Evolutionary conservation across 2,888 invertebrate genomes (phyloP), one percentile per base, ranked within the genome.

Genomic region (Hirtodrosophila histrioides): DNA sequence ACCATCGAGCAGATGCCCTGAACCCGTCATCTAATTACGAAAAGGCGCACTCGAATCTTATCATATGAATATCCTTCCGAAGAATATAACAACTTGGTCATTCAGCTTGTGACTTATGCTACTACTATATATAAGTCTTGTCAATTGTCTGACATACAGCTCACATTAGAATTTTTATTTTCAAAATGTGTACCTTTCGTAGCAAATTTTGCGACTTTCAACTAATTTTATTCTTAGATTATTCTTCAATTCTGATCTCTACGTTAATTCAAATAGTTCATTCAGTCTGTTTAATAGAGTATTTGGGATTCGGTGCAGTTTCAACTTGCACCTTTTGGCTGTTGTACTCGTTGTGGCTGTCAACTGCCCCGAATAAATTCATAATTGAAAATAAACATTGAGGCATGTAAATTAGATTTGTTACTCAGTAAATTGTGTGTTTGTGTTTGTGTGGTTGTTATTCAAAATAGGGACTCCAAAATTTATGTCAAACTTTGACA

Each of bases 351-450:
- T 37, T 49, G 29, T 43, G 66, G 35, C 54, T 62, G 79, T 46
- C 58, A 68, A 60, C 64, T 55, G 68, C 56, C 61, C 67, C 50
- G 46, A 63, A 70, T 60, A 63, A 75, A 58, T 65, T 65, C 56
- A 68, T 78, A 83, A 86, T 86, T 83, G 84, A 86, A 83, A 86
- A 70, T 68, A 86, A 83, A 80, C 75, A 83, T 70, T 69, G 51
- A 40, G 74, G 57, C 65, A 62, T 43, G 53, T 37, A 51, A 74
- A 65, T 74, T 65, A 55, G 57, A 74, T 53, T 55, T 58, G 31
- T 44, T 69, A 40, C n/a, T 7, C 39, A 45, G 17, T 17, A 17
- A 17, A 17, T 17, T 17, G 17, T 64, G 45, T 8, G n/a, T 49
- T 45, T 27, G 39, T 49, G 40, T 71, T 71, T 29, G 40, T 56